Evolutionary conservation across 1,140 invertebrate genomes (phyloP), one percentile per base, ranked within the genome.

Genomic region (Drosophila sp.): DNA sequence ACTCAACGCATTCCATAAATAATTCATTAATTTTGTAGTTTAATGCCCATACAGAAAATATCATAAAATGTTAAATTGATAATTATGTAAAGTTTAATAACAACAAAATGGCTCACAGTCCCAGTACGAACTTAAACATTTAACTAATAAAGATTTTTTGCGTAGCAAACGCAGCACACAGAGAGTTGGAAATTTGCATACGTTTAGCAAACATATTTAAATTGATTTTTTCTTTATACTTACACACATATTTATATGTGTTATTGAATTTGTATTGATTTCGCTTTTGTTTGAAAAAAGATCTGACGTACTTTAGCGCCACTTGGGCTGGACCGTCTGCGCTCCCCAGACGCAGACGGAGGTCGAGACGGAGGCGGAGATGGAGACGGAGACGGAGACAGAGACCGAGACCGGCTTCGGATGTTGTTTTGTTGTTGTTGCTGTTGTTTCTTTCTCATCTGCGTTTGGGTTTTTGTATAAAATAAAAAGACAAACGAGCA

Each of bases 401-500:
- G 41, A 44, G 41, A 44, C 56, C 55, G 74, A 79, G 79, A 87
- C 83, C 83, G 84, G 83, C 83, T 87, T 79, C 72, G 30, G 47
- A 65, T 66, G 56, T 32, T 32, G 68, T 64, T 74, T 66, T 79
- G 54, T 58, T 71, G 54, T 57, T 71, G 60, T 29, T 38, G 65
- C 69, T 57, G 69, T 47, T 80, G 78, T 60, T 89, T 89, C 77
- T 83, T 87, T 89, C 66, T 70, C 73, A 89, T 80, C 71, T 78
- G 70, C 61, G 80, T 83, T 89, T 87, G 73, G 84, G 71, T 69
- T 50, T 62, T 66, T 60, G 67, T 89, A 89, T 89, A 89, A 80
- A 89, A 89, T 68, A 78, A 89, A 79, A 78, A 84, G 73, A 90
- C 80, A 90, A 89, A 84, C 84, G 80, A 75, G 77, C 68, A 60